Conservation (phyloP, 2,888 invertebrate genomes). For the Plebejus anna region DNA sequence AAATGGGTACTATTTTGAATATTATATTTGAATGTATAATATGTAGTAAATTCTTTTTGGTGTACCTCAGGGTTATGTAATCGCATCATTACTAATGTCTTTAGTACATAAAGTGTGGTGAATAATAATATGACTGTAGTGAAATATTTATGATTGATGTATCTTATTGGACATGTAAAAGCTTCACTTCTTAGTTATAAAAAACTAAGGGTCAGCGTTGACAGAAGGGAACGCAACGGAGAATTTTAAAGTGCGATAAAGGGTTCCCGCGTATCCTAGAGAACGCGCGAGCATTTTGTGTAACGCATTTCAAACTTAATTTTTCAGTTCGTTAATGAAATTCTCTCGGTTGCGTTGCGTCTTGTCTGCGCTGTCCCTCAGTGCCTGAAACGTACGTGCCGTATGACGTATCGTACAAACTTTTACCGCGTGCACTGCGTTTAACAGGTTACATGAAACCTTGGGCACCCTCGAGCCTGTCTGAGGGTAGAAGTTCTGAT, state of each 20-base stretch:
- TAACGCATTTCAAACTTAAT: too few species aligned
- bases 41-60: background rate
- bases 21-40: background rate
- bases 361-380: background rate
- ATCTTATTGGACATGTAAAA: background rate
- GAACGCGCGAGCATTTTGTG: too few species aligned
- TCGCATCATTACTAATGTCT: background rate
- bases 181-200: background rate
- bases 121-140: background rate
- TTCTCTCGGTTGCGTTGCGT: too few species aligned
- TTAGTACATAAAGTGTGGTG: background rate
- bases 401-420: background rate
- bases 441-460: slow-evolving; percentile 20
- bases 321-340: too few species aligned
- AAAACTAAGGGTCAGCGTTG: background rate
- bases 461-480: background rate
- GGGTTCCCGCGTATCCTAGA: too few species aligned
- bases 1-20: slow-evolving; percentile 14
- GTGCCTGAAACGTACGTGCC: background rate
- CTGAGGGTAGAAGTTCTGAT: slow-evolving; percentile 3
- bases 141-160: background rate
- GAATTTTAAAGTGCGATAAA: too few species aligned
- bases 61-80: slow-evolving; percentile 5
- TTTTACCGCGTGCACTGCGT: background rate
- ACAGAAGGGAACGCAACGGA: too few species aligned